Percentiles rank a stretch among this genome's conserved stretches.
Evolutionary conservation across 2,888 invertebrate genomes (phyloP).

Genomic region (Bugula neritina): DNA sequence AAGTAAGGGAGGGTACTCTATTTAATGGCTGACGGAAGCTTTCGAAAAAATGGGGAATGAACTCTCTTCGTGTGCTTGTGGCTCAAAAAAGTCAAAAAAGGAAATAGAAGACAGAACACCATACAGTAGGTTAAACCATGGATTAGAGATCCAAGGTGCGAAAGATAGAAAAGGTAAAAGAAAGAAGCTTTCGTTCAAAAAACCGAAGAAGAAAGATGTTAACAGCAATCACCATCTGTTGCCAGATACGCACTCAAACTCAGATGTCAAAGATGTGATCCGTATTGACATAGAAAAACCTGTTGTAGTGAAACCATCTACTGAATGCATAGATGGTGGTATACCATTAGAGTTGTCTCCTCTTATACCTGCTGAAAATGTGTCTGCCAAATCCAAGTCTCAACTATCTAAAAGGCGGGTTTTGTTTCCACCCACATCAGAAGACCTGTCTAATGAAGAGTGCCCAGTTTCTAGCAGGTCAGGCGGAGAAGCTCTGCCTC

Average conservation of each 20-base stretch:
- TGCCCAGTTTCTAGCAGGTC: background rate
- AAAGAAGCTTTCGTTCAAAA: background rate
- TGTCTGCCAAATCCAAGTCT: background rate
- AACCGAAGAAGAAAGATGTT: background rate
- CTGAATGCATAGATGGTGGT: background rate
- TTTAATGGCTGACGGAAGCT: background rate
- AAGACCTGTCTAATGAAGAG: too few relatives aligned
- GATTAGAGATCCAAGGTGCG: background rate
- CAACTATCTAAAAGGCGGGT: background rate
- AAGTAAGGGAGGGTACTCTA: background rate
- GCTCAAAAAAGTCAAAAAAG: background rate
- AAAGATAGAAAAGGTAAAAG: background rate
- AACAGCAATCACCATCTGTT: background rate
- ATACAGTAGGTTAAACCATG: background rate
- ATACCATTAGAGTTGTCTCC: background rate
- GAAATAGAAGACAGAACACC: conserved; percentile 14
- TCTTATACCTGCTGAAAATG: background rate
- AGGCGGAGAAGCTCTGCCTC: background rate
- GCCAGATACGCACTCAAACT: background rate
- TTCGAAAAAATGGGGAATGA: conserved; percentile 7
- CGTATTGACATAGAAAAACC: background rate
- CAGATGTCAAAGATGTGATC: conserved; percentile 11
- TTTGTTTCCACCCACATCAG: background rate
- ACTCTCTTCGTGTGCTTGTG: conserved; percentile 12
- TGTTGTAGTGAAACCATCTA: background rate